Conservation (phyloP, 2,113 vertebrate species). For the Mobula birostris region DNA sequence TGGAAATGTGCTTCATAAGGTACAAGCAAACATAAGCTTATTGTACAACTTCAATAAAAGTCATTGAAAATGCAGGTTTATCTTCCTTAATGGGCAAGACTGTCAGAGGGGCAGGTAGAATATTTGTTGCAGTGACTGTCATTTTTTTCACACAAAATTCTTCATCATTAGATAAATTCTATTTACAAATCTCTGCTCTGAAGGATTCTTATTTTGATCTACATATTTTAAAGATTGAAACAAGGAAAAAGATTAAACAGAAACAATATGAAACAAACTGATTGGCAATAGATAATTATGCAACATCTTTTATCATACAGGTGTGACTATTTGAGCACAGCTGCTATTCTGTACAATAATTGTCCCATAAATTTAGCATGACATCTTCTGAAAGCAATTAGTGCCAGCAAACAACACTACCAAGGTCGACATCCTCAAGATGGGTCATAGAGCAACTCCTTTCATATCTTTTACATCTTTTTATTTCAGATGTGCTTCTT, state of each 20-base stretch:
- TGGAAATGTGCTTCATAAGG: not conserved
- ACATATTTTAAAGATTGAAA: not conserved
- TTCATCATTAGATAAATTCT: not conserved
- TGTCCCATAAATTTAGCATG: not conserved
- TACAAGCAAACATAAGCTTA: not conserved
- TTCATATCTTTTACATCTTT: too few species aligned
- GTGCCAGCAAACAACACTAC: too few species aligned
- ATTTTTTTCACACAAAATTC: not conserved
- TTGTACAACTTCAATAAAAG: not conserved
- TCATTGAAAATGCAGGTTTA: not conserved
- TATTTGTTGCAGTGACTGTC: not conserved
- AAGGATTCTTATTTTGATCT: not conserved
- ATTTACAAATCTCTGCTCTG: not conserved
- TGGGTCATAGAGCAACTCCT: too few species aligned
- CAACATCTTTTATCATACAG: not conserved
- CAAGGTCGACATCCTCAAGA: too few species aligned
- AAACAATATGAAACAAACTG: not conserved
- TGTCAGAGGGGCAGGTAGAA: not conserved
- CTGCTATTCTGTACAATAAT: not conserved
- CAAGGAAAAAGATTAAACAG: not conserved
- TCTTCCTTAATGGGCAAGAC: not conserved
- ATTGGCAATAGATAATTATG: not conserved
- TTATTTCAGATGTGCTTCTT: too few species aligned
- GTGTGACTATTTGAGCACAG: not conserved
- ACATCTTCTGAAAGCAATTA: not conserved